Evolutionary conservation across 2,888 invertebrate species (phyloP), one percentile per base, ranked within the genome.

Genomic region (Gastracanthus pulcherrimus): DNA sequence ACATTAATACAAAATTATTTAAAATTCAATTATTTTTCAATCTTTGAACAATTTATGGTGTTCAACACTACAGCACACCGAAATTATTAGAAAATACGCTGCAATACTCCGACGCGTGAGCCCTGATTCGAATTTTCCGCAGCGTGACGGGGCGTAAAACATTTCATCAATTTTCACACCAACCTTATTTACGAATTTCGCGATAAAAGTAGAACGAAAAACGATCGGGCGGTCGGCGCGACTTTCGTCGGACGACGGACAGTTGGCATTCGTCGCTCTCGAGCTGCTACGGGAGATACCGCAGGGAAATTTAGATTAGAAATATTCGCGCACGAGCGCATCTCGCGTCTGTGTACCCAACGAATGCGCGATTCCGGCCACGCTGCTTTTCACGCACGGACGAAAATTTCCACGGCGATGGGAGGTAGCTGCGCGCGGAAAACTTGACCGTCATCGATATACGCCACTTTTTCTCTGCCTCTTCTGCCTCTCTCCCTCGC

Each of bases 241-340:
- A n/a, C n/a, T n/a, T n/a, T n/a, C n/a, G n/a, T n/a, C n/a, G n/a
- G n/a, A n/a, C n/a, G n/a, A n/a, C n/a, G n/a, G n/a, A n/a, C n/a
- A n/a, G n/a, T n/a, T n/a, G n/a, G n/a, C n/a, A n/a, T n/a, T n/a
- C n/a, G n/a, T n/a, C n/a, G n/a, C n/a, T n/a, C n/a, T n/a, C n/a
- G n/a, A n/a, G n/a, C n/a, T n/a, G n/a, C n/a, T n/a, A n/a, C n/a
- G n/a, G n/a, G n/a, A n/a, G n/a, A n/a, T n/a, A n/a, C n/a, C n/a
- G n/a, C n/a, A n/a, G n/a, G n/a, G 26, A 76, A 72, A 81, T 77
- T 74, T 60, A 62, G 69, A 81, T 81, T 76, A 76, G 67, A 77
- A 77, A 81, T 81, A 72, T 76, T 81, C 60, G 36, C 69, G 77
- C 67, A 62, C 62, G 69, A 81, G 19, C 51, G 76, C 11, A 29